Percentiles rank a stretch among this genome's conserved stretches.
These are phyloP conservation scores for Neosalanx taihuensis DNA, from an alignment of 2,797 vertebrate species.

Conservation along the genomic window DNA sequence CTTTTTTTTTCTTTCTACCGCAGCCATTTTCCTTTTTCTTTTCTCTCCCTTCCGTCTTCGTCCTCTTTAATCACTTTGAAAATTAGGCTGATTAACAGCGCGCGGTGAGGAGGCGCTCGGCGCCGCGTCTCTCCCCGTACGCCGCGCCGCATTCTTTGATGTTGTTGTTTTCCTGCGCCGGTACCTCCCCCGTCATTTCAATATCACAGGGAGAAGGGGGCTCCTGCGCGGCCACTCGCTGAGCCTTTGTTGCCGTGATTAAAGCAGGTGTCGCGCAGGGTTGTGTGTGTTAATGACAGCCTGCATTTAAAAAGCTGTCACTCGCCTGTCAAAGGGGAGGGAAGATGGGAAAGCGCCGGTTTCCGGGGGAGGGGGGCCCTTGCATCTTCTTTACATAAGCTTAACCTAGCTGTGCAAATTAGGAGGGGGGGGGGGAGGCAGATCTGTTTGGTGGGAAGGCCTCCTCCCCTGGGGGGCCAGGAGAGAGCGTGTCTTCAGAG, in stretches of 20 bases:
- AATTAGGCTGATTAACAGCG: slow-evolving; percentile 70
- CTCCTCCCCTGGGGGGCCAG: slow-evolving; percentile 15
- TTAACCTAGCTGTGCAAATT: slow-evolving; percentile 79
- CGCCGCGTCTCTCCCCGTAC: slow-evolving; percentile 32
- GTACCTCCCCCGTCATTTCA: slow-evolving; percentile 82
- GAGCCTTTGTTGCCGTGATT: slow-evolving; percentile 76
- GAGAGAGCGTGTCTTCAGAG: slow-evolving; percentile 52
- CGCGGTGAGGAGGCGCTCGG: slow-evolving; percentile 54
- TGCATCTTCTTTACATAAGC: slow-evolving; percentile 79
- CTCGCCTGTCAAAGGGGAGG: slow-evolving; percentile 63
- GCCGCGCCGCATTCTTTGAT: slow-evolving; percentile 79
- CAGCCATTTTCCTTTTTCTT: neutral
- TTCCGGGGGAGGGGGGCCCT: slow-evolving; percentile 53
- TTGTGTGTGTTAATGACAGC: slow-evolving; percentile 79
- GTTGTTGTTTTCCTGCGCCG: slow-evolving; percentile 78
- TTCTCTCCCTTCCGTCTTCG: slow-evolving; percentile 8
- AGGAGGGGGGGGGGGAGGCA: slow-evolving; percentile 56
- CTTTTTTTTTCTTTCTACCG: slow-evolving; percentile 25
- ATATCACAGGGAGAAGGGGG: slow-evolving; percentile 81
- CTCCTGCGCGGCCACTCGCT: slow-evolving; percentile 70
- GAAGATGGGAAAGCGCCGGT: slow-evolving; percentile 66
- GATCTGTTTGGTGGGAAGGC: slow-evolving; percentile 40
- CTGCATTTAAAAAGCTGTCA: slow-evolving; percentile 79
- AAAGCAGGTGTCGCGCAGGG: slow-evolving; percentile 77
- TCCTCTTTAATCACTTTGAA: slow-evolving; percentile 64